These are phyloP conservation scores for Pollimyrus isidori DNA, from an alignment of 2,113 vertebrate genomes.

Conservation along the genomic window DNA sequence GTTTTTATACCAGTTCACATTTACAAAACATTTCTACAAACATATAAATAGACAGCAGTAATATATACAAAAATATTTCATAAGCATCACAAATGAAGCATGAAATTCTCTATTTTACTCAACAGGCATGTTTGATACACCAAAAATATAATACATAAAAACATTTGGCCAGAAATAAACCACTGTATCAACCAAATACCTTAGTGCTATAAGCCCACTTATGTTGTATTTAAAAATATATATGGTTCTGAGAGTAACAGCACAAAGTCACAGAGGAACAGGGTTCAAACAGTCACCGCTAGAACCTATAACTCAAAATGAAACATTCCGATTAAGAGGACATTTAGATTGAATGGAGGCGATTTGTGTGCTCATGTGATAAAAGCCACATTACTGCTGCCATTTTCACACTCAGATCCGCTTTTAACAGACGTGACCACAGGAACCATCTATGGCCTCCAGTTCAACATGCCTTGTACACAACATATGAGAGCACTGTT, in stretches of 20 bases:
- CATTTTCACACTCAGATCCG: not conserved
- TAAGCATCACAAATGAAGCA: not conserved
- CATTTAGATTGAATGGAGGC: not conserved
- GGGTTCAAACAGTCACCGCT: not conserved
- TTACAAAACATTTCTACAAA: not conserved
- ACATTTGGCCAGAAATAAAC: not conserved
- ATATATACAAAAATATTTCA: not conserved
- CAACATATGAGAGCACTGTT: not conserved
- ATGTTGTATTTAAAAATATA: not conserved
- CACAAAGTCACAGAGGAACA: not conserved
- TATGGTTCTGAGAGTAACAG: not conserved
- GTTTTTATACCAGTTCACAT: not conserved
- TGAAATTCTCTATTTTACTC: not conserved
- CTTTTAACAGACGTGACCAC: not conserved
- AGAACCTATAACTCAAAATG: not conserved
- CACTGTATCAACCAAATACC: not conserved
- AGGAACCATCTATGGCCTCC: not conserved
- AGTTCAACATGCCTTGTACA: not conserved
- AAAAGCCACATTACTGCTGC: not conserved
- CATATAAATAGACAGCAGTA: not conserved
- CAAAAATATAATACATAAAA: not conserved
- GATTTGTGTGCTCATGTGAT: not conserved
- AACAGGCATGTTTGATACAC: not conserved
- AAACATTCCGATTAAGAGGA: not conserved
- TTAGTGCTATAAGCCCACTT: not conserved